Percentiles rank a stretch among this genome's conserved stretches.
phyloP scores from a whole-genome alignment of 2,113 vertebrate genomes.

The Mystacornis crossleyi region DNA sequence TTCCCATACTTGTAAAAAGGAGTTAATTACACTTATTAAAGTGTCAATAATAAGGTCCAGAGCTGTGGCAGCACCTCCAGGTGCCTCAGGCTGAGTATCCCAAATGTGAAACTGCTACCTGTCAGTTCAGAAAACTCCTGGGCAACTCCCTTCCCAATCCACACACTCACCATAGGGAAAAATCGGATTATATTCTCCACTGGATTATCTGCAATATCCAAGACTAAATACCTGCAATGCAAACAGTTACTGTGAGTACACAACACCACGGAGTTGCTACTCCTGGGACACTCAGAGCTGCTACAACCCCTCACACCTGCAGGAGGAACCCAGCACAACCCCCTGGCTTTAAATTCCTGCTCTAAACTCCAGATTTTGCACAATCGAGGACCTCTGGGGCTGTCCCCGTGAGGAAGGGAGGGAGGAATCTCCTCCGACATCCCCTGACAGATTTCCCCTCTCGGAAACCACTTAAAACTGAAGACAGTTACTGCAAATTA shows the following conservation, averaged over 20 bases:
- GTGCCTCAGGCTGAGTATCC: neutral
- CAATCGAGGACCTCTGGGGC: neutral
- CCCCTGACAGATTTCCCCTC: neutral
- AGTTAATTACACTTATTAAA: neutral
- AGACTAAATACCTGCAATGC: constrained; percentile 91
- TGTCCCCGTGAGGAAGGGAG: fast-evolving
- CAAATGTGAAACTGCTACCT: neutral
- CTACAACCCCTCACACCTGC: neutral
- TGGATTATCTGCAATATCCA: constrained; percentile 99
- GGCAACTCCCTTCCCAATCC: neutral
- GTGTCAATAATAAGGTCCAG: neutral
- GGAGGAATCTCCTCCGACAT: neutral
- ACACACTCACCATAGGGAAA: constrained; percentile 91
- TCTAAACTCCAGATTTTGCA: neutral
- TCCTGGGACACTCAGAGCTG: neutral
- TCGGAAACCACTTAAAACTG: neutral
- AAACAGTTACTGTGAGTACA: constrained; percentile 43
- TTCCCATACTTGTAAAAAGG: neutral
- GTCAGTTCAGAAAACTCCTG: neutral
- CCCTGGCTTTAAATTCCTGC: neutral
- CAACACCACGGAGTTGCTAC: neutral
- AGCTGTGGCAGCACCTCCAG: neutral
- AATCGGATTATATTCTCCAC: constrained; percentile 98
- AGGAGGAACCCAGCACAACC: neutral
- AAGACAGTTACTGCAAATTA: neutral